Percentiles rank a stretch among this genome's conserved stretches.
Conservation (phyloP, 53 echinoderm and acorn worm genomes). For the Crossaster papposus region DNA sequence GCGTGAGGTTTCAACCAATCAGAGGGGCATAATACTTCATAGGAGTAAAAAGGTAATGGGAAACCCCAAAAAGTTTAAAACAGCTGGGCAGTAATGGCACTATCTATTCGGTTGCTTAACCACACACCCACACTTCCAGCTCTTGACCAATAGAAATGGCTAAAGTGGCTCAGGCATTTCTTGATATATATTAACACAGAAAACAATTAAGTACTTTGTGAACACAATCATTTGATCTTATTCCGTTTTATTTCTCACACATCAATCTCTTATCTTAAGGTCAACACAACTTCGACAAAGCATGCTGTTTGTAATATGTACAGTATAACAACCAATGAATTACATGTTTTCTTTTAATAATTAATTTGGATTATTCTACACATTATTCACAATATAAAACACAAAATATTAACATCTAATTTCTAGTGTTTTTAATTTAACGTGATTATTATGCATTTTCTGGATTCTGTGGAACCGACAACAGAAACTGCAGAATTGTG, state of each 20-base stretch:
- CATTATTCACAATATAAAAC: constrained; percentile 34
- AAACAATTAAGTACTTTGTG: too few relatives aligned
- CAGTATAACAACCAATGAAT: constrained; percentile 29
- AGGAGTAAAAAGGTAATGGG: too few relatives aligned
- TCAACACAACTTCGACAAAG: background rate
- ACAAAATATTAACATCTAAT: background rate
- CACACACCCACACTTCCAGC: too few relatives aligned
- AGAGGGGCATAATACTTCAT: too few relatives aligned
- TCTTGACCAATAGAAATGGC: too few relatives aligned
- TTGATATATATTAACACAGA: too few relatives aligned
- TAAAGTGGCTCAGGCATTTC: too few relatives aligned
- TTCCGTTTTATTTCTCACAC: background rate
- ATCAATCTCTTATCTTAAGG: background rate
- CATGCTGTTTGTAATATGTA: constrained; percentile 1
- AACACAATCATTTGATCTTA: background rate
- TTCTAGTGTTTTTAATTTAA: background rate
- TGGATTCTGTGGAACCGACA: background rate
- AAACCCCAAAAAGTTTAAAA: too few relatives aligned
- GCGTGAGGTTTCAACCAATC: too few relatives aligned
- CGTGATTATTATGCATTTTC: background rate
- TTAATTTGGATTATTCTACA: constrained; percentile 12
- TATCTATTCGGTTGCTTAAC: too few relatives aligned
- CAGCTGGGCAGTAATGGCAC: too few relatives aligned
- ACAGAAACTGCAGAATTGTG: too few relatives aligned
- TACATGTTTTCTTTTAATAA: background rate